Conservation (phyloP, 2,888 invertebrate species). For the Platycnemis pennipes region DNA sequence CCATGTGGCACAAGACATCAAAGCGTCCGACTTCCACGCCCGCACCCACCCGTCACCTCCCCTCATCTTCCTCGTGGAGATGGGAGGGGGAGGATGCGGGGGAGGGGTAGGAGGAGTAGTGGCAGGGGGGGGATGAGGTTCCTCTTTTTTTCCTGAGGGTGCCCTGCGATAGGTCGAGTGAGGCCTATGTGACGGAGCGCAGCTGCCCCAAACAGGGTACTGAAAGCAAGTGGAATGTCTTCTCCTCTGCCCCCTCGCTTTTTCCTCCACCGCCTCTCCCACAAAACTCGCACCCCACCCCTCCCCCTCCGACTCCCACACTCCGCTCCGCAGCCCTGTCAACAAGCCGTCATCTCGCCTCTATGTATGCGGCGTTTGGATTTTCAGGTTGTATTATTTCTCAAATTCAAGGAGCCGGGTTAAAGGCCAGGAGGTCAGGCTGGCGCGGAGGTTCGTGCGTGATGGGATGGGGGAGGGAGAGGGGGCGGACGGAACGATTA, state of each 20-base stretch:
- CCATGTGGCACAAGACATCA: constrained; percentile 60
- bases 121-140: neutral
- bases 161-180: constrained; percentile 53
- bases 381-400: constrained; percentile 60
- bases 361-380: constrained; percentile 48
- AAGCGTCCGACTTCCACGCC: constrained; percentile 24
- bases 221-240: constrained; percentile 62
- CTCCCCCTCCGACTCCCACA: neutral
- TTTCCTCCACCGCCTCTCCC: neutral
- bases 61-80: neutral
- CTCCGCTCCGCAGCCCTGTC: constrained; percentile 30
- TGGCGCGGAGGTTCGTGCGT: constrained; percentile 10
- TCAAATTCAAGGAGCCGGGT: constrained; percentile 49
- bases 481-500: neutral
- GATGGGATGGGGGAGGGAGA: constrained; percentile 2
- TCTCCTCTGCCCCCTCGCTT: constrained; percentile 3
- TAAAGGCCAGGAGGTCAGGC: constrained; percentile 35
- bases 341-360: constrained; percentile 51
- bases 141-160: neutral
- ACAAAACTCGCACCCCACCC: neutral
- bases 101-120: neutral
- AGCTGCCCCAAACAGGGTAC: constrained; percentile 51
- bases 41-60: neutral
- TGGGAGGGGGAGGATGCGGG: neutral
- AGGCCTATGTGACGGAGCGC: constrained; percentile 55